phyloP scores from a whole-genome alignment of 2,888 invertebrate genomes.

The Dusona sp. region DNA sequence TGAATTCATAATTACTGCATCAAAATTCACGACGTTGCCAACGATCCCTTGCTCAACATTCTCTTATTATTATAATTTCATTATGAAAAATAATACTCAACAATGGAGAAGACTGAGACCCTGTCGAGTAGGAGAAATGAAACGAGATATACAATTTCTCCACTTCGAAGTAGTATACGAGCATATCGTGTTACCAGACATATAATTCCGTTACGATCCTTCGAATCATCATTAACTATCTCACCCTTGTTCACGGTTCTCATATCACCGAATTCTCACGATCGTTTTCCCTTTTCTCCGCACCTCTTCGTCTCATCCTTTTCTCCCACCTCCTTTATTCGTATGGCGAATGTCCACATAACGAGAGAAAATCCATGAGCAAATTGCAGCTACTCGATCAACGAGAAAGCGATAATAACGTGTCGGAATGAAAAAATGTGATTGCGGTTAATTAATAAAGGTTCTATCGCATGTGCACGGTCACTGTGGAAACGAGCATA shows the following conservation, averaged over 20 bases:
- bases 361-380: neutral
- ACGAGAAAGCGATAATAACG: slow-evolving; percentile 49
- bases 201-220: slow-evolving; percentile 52
- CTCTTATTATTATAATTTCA: neutral
- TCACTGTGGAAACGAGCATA: neutral
- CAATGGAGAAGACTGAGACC: neutral
- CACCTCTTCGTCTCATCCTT: neutral
- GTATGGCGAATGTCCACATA: slow-evolving; percentile 28
- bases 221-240: slow-evolving; percentile 53
- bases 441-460: slow-evolving; percentile 62
- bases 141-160: neutral
- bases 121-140: neutral
- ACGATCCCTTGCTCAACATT: too few relatives aligned
- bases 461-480: slow-evolving; percentile 60
- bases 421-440: slow-evolving; percentile 50
- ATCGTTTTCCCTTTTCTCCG: slow-evolving; percentile 17
- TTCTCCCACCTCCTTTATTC: slow-evolving; percentile 6
- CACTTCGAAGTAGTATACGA: neutral
- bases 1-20: too few relatives aligned
- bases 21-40: too few relatives aligned
- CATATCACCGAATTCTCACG: slow-evolving; percentile 50
- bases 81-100: neutral
- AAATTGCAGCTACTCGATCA: slow-evolving; percentile 47
- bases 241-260: slow-evolving; percentile 20
- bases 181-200: slow-evolving; percentile 43